These are phyloP conservation scores for Polyommatus icarus DNA, from an alignment of 2,888 invertebrate species.

Conservation along the genomic window DNA sequence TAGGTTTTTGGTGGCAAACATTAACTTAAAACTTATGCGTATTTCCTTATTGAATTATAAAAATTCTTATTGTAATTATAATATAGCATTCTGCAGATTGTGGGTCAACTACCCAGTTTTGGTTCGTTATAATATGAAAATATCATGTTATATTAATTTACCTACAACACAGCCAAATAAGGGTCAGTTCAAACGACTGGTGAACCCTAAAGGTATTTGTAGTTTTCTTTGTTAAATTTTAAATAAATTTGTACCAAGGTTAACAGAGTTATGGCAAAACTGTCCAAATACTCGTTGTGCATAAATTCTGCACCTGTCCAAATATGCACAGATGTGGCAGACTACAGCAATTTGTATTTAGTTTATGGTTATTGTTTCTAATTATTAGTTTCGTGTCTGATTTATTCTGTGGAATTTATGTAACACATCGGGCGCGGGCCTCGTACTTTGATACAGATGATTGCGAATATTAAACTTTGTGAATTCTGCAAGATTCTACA, in stretches of 20 bases:
- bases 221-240: not conserved
- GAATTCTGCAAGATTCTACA: not conserved
- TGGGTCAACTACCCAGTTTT: not conserved
- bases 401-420: too few species aligned
- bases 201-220: not conserved
- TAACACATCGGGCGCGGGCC: too few species aligned
- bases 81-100: slow-evolving; percentile 7
- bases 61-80: slow-evolving; percentile 24
- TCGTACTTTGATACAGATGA: too few species aligned
- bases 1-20: slow-evolving; percentile 53
- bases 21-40: slow-evolving; percentile 39
- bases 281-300: not conserved
- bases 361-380: not conserved
- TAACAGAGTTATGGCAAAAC: not conserved
- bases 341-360: not conserved
- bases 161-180: not conserved
- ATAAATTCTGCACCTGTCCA: not conserved
- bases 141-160: not conserved
- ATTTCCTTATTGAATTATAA: slow-evolving; percentile 29
- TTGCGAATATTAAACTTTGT: too few species aligned
- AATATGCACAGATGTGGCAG: not conserved
- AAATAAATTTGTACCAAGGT: not conserved
- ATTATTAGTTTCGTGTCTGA: not conserved
- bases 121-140: not conserved
- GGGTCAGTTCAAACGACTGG: not conserved